These are phyloP conservation scores for Aplidium turbinatum DNA, from an alignment of 23 tunicate genomes.

Conservation along the genomic window DNA sequence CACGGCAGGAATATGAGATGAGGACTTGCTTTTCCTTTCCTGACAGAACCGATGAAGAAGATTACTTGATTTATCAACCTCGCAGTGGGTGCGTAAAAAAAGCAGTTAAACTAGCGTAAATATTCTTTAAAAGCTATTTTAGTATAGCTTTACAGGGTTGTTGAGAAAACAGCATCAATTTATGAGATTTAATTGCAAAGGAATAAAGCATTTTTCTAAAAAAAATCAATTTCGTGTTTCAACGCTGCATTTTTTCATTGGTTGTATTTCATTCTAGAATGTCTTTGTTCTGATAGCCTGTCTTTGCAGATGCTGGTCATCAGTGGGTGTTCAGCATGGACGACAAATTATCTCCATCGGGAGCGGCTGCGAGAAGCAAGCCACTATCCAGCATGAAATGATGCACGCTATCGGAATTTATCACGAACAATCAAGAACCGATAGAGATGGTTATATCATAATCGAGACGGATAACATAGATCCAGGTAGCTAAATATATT, in stretches of 20 bases:
- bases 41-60: constrained; percentile 53
- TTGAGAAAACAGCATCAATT: no score
- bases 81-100: constrained; percentile 84
- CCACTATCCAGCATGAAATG: constrained; percentile 64
- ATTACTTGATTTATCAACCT: constrained; percentile 48
- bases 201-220: no score
- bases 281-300: not conserved
- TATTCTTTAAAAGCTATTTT: no score
- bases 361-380: constrained; percentile 61
- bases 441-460: constrained; percentile 74
- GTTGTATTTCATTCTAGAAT: no score
- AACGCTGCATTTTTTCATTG: no score
- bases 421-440: constrained; percentile 80
- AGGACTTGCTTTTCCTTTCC: constrained; percentile 80
- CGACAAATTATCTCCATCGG: constrained; percentile 66
- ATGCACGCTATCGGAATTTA: constrained; percentile 73
- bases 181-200: no score
- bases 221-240: no score
- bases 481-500: no score
- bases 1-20: constrained; percentile 83
- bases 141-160: no score
- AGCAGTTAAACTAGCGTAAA: no score
- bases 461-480: constrained; percentile 54
- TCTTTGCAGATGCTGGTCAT: constrained; percentile 61
- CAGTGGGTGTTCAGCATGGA: constrained; percentile 57